Base-by-base conservation (phyloP, 2,888 invertebrate species). In the Zhuqinia jingwanae region DNA sequence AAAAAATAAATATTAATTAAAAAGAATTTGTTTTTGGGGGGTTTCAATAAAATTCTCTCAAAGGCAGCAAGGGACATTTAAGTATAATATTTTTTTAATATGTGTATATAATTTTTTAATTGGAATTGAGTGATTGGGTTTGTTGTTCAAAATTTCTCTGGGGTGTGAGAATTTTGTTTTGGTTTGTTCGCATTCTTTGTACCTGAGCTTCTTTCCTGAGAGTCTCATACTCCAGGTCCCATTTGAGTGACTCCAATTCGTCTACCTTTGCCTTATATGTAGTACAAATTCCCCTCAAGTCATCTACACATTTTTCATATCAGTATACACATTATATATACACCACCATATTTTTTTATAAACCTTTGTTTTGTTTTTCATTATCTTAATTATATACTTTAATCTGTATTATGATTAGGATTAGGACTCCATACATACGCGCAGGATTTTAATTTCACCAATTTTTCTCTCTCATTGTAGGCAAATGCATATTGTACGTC, bases 161-260 rank as follows among this genome's bases (percentile, higher is more conserved):
- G 20, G 45, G 68, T 22, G 58, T 22, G 20, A 13, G 42, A 15
- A 42, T 47, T 70, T 53, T 42, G n/a, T 30, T 75, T 36, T 60
- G 27, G 60, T n/a, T n/a, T 36, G 30, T 50, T 79, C 30, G 3
- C 65, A 50, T 58, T 58, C 60, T 60, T 79, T 79, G 45, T 73
- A 98, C 98, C 97, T 99, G 98, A 93, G 96, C 95, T 93, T 97
- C 97, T 95, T 97, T 98, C 94, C 96, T 96, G 94, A 97, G 95
- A 94, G 98, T 98, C 94, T 97, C 97, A 94, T 96, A 95, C 95
- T 99, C 99, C 94, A 98, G 95, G 95, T 99, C 99, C 95, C 97
- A 99, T 95, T 99, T 99, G 94, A 96, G 95, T 93, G 96, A 95
- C 94, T 98, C 97, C 93, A 97, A 95, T 92, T 94, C 94, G 93